phyloP scores from a whole-genome alignment of 2,797 vertebrate genomes.

The Anolis apletophallus region DNA sequence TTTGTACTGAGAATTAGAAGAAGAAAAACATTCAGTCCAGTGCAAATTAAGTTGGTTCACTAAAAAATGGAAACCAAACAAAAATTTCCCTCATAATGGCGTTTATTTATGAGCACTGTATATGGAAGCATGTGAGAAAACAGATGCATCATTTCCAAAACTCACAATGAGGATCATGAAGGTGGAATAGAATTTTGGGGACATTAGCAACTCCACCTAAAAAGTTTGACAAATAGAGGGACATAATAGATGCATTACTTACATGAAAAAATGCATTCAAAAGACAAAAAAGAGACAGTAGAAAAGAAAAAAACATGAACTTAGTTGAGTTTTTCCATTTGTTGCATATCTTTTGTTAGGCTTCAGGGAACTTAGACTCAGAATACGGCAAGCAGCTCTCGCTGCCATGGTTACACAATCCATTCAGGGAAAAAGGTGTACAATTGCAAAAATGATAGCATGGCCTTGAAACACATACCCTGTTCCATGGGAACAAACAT shows the following conservation, averaged over 20 bases:
- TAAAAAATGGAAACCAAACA: too few relatives aligned
- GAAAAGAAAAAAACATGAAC: not conserved
- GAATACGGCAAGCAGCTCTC: slow-evolving; percentile 40
- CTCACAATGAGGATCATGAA: not conserved
- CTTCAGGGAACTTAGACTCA: not conserved
- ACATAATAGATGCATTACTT: not conserved
- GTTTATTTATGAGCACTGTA: too few relatives aligned
- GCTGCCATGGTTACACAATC: slow-evolving; percentile 68
- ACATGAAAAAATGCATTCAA: not conserved
- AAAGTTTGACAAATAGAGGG: not conserved
- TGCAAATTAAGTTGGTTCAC: too few relatives aligned
- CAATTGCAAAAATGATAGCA: slow-evolving; percentile 38
- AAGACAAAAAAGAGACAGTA: not conserved
- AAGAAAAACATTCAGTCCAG: too few relatives aligned
- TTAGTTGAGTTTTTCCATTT: not conserved
- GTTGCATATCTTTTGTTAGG: slow-evolving; percentile 25
- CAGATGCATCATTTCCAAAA: too few relatives aligned
- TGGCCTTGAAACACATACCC: slow-evolving; percentile 52
- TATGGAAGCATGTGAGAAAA: too few relatives aligned
- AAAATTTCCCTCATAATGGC: too few relatives aligned
- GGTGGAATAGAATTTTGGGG: not conserved
- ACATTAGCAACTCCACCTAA: not conserved
- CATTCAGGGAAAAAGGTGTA: slow-evolving; percentile 20
- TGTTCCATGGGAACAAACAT: slow-evolving; percentile 49
- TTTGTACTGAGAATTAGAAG: too few relatives aligned